Evolutionary conservation across 2,888 invertebrate genomes (phyloP).

Genomic region (Parnassius orleans): DNA sequence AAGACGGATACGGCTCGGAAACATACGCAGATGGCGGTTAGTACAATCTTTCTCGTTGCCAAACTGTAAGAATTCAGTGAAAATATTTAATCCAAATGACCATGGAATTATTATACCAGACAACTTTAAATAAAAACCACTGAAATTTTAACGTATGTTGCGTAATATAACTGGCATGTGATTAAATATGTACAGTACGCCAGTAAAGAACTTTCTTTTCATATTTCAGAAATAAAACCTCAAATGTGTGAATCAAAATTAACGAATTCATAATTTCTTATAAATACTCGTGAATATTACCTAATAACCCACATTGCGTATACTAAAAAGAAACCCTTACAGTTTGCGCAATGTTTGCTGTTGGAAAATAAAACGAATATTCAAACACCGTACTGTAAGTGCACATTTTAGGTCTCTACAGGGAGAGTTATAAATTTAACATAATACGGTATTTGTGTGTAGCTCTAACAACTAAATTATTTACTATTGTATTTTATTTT

Average conservation of each 20-base stretch:
- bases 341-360: conserved; percentile 52
- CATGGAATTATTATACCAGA: conserved; percentile 54
- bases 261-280: background rate
- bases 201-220: background rate
- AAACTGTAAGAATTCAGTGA: conserved; percentile 61
- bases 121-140: conserved; percentile 27
- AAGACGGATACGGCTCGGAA: conserved; percentile 99
- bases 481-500: background rate
- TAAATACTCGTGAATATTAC: conserved; percentile 38
- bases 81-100: conserved; percentile 64
- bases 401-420: conserved; percentile 9
- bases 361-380: conserved; percentile 39
- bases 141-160: conserved; percentile 12
- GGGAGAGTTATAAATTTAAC: background rate
- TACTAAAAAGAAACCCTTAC: conserved; percentile 52
- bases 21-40: conserved; percentile 99
- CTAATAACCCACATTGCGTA: conserved; percentile 60
- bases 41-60: conserved; percentile 67
- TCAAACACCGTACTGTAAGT: conserved; percentile 13
- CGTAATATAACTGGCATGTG: conserved; percentile 14
- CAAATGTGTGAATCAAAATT: background rate
- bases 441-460: background rate
- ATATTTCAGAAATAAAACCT: background rate
- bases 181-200: conserved; percentile 1
- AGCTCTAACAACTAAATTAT: background rate